Evolutionary conservation across 2,797 vertebrate genomes (phyloP).

Genomic region (Enteromius unitaeniatus): DNA sequence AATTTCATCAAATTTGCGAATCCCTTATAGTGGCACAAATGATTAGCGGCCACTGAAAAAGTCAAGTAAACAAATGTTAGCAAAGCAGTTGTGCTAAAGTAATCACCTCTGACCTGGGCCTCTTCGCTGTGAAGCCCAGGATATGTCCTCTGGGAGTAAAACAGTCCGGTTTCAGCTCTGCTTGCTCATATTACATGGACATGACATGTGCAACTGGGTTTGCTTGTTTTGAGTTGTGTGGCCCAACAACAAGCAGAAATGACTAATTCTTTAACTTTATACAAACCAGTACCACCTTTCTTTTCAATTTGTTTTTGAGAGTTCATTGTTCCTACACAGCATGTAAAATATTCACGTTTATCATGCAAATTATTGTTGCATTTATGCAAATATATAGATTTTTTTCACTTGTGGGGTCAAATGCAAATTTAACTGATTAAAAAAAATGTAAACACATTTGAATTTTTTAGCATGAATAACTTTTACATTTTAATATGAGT

Average conservation of each 20-base stretch:
- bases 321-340: conserved; percentile 13
- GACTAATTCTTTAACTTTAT: background rate
- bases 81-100: conserved; percentile 56
- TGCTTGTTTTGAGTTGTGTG: conserved; percentile 44
- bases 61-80: conserved; percentile 63
- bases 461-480: conserved; percentile 52
- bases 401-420: conserved; percentile 64
- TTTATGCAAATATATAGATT: conserved; percentile 63
- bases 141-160: conserved; percentile 46
- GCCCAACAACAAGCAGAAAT: background rate
- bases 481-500: conserved; percentile 66
- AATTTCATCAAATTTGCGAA: background rate
- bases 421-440: conserved; percentile 63
- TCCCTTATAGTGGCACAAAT: conserved; percentile 10
- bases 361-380: conserved; percentile 46
- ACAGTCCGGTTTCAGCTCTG: conserved; percentile 66
- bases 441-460: conserved; percentile 62
- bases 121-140: conserved; percentile 51
- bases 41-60: background rate
- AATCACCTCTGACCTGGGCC: conserved; percentile 60
- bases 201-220: conserved; percentile 65
- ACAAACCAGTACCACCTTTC: background rate
- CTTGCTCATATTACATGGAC: conserved; percentile 52
- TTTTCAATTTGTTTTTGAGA: conserved; percentile 35
- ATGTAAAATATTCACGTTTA: background rate